Base-by-base conservation (phyloP, 1,140 invertebrate genomes). In the Heterodera schachtii region DNA sequence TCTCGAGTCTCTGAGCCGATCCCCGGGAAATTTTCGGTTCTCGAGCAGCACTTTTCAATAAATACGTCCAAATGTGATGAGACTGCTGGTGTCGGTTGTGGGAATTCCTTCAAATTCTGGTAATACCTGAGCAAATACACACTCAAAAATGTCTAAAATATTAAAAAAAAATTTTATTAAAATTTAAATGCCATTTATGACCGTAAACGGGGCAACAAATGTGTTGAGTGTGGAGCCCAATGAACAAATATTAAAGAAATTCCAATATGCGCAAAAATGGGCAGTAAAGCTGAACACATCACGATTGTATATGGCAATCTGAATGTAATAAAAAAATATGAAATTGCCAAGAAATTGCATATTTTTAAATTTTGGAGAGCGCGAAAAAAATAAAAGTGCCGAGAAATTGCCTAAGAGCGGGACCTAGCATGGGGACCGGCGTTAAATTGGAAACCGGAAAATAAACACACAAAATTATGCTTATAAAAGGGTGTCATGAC, bases 141-240 rank as follows among this genome's bases (percentile, higher is more conserved):
- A 21, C 77, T 78, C 70, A 78, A 69, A 78, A 64, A 70, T 13
- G 66, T 78, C 77, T n/a, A 66, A 21, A 21, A 67, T 21, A 16
- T 66, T n/a, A 3, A 66, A 69, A 69, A 6, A 6, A 69, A 71
- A 19, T 71, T 41, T 71, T 19, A 31, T 31, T 70, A 70, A 41
- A 71, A 71, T 43, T 71, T 43, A 16, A 43, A 4, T 43, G 44
- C 6, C 0, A 9, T 1, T 69, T 69, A 11, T 19, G 31, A 78
- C 77, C 77, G 66, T 78, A 52, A 78, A 78, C 16, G 77, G 77
- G 13, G 70, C 21, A 2, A 66, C 13, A 70, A 64, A 78, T 8
- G 77, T 52, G 47, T 78, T 78, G 1, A 78, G 41, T 9, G 64
- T 69, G 13, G 77, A 66, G 2, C 57, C 77, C 9, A 78, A 11